These are phyloP conservation scores for Drosophila subobscura DNA, from an alignment of 1,140 invertebrate species.

Conservation along the genomic window DNA sequence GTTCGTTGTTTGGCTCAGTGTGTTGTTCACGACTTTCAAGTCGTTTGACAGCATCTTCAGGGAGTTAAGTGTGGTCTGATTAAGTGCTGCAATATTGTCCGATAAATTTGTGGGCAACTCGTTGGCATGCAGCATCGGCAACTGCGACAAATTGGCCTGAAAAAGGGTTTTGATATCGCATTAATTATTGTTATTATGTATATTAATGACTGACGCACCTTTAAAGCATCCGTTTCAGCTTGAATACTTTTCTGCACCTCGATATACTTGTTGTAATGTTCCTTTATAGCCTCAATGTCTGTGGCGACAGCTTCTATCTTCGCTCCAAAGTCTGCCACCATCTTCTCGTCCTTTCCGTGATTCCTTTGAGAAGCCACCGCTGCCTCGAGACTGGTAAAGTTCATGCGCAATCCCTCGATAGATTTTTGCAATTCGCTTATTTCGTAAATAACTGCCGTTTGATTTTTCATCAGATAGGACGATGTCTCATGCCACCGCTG, in stretches of 20 bases:
- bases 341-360: conserved; percentile 74
- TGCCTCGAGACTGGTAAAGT: conserved; percentile 60
- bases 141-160: conserved; percentile 58
- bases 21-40: conserved; percentile 66
- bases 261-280: conserved; percentile 63
- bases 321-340: conserved; percentile 79
- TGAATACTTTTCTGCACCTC: conserved; percentile 64
- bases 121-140: conserved; percentile 42
- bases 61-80: conserved; percentile 45
- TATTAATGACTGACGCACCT: conserved; percentile 22
- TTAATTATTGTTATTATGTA: background rate
- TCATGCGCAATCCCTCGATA: conserved; percentile 56
- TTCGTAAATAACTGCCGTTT: conserved; percentile 81
- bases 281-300: conserved; percentile 77
- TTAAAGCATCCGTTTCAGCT: conserved; percentile 57
- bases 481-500: conserved; percentile 87
- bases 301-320: conserved; percentile 74
- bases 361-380: conserved; percentile 60
- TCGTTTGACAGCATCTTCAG: conserved; percentile 49
- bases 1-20: conserved; percentile 67
- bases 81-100: conserved; percentile 53
- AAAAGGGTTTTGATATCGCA: background rate
- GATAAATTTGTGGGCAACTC: conserved; percentile 51
- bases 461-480: conserved; percentile 86
- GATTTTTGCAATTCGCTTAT: conserved; percentile 63